phyloP scores from a whole-genome alignment of 2,113 vertebrate species.

The Telmatochromis sp. region DNA sequence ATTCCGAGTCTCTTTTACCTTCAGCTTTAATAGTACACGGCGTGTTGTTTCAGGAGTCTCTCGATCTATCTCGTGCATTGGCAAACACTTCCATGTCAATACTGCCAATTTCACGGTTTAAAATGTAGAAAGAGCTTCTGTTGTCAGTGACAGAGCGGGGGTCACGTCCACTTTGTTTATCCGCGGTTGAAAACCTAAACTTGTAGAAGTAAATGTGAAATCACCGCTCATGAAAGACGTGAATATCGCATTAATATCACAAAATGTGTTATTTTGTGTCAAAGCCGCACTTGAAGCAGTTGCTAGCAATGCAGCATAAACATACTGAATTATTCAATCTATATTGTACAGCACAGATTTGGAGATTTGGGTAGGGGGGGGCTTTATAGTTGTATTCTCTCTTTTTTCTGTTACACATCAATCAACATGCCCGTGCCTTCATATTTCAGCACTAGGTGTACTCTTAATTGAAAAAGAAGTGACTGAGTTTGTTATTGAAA shows the following conservation, averaged over 20 bases:
- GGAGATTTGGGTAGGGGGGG: neutral
- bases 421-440: neutral
- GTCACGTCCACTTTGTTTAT: neutral
- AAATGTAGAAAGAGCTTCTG: neutral
- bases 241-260: neutral
- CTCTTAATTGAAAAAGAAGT: conserved; percentile 50
- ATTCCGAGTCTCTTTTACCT: neutral
- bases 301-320: neutral
- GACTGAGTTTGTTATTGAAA: conserved; percentile 48
- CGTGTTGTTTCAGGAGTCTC: neutral
- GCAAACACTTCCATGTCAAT: neutral
- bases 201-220: neutral
- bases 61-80: neutral
- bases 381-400: neutral
- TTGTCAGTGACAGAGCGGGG: neutral
- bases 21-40: neutral
- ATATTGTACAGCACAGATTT: neutral
- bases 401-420: neutral
- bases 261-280: neutral
- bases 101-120: neutral
- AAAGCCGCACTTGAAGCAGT: neutral
- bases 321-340: neutral
- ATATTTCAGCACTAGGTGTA: conserved; percentile 21
- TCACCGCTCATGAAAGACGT: neutral
- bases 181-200: neutral